Evolutionary conservation across 1,140 invertebrate species (phyloP).

Genomic region (Idris sp.): DNA sequence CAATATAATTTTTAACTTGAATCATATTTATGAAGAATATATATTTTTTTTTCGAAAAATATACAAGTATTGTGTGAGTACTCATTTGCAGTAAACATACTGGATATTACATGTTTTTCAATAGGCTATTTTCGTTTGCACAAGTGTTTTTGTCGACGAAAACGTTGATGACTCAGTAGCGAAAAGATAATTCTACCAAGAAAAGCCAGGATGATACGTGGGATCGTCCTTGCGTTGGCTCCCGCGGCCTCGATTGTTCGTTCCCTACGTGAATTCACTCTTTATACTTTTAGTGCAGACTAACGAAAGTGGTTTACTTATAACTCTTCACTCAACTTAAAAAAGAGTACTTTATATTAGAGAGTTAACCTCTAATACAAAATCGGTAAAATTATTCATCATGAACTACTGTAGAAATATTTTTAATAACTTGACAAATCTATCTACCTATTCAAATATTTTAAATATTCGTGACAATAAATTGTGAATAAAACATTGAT

Average conservation of each 20-base stretch:
- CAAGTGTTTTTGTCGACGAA: slow-evolving; percentile 18
- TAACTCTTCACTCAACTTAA: slow-evolving; percentile 22
- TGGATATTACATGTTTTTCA: neutral
- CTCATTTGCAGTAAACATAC: too few relatives aligned
- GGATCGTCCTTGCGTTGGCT: slow-evolving; percentile 75
- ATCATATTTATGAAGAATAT: too few relatives aligned
- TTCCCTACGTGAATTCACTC: slow-evolving; percentile 49
- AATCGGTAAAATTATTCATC: too few relatives aligned
- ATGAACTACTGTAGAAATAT: too few relatives aligned
- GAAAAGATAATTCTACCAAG: slow-evolving; percentile 50
- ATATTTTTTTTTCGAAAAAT: too few relatives aligned
- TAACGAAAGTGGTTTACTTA: slow-evolving; percentile 73
- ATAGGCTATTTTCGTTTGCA: slow-evolving; percentile 6
- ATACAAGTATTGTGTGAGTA: too few relatives aligned
- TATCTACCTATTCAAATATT: too few relatives aligned
- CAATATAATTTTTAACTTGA: too few relatives aligned
- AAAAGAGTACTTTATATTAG: slow-evolving; percentile 29
- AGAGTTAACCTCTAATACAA: slow-evolving; percentile 63
- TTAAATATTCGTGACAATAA: too few relatives aligned
- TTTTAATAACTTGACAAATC: too few relatives aligned
- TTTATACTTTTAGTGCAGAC: slow-evolving; percentile 41
- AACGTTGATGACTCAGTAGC: slow-evolving; percentile 51
- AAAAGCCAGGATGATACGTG: slow-evolving; percentile 67
- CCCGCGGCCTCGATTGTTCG: slow-evolving; percentile 74
- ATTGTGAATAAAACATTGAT: too few relatives aligned